Evolutionary conservation across 2,888 invertebrate species (phyloP).

Genomic region (Temnothorax rugatulus): DNA sequence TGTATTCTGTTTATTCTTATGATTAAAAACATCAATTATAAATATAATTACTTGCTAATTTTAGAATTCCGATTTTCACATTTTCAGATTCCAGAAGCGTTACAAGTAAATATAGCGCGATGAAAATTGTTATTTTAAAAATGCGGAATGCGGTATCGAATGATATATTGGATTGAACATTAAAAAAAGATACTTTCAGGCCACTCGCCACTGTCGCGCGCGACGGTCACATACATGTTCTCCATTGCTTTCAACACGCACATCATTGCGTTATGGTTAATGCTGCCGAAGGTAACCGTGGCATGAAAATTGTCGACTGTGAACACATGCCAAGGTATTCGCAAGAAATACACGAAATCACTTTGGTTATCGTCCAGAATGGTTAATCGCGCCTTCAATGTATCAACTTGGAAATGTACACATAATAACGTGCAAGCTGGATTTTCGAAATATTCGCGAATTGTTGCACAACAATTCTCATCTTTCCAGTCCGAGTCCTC

Average conservation of each 20-base stretch:
- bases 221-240: slow-evolving; percentile 85
- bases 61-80: neutral
- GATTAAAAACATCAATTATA: no score
- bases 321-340: slow-evolving; percentile 85
- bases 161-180: neutral
- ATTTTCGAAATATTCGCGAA: slow-evolving; percentile 90
- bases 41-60: neutral
- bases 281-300: slow-evolving; percentile 79
- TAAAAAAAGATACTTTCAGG: slow-evolving; percentile 86
- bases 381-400: slow-evolving; percentile 87
- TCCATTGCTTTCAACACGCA: slow-evolving; percentile 79
- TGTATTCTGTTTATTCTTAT: neutral
- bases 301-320: slow-evolving; percentile 79
- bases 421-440: slow-evolving; percentile 88
- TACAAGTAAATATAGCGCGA: neutral
- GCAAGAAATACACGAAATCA: slow-evolving; percentile 91
- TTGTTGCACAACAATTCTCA: slow-evolving; percentile 88
- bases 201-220: slow-evolving; percentile 87
- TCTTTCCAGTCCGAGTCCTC: slow-evolving; percentile 92
- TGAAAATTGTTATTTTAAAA: neutral
- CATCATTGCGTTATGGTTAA: slow-evolving; percentile 70
- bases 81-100: neutral
- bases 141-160: neutral
- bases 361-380: slow-evolving; percentile 88
- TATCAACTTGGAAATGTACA: slow-evolving; percentile 88